phyloP scores from a whole-genome alignment of 53 echinoderm and acorn worm species.

The Apostichopus leukothele region DNA sequence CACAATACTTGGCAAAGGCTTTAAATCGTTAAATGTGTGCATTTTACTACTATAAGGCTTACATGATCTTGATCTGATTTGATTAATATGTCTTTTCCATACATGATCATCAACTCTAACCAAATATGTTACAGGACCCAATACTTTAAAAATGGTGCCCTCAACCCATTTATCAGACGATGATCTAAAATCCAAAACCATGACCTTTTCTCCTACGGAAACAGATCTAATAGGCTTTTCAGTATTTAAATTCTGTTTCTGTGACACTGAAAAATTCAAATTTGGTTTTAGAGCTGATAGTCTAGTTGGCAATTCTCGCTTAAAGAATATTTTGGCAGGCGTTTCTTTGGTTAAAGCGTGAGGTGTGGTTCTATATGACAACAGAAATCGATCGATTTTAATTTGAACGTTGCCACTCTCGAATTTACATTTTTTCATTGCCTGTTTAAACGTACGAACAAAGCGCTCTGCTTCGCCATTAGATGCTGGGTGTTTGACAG shows the following conservation, averaged over 20 bases:
- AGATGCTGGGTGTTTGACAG: constrained; percentile 43
- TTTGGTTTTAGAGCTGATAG: too few relatives aligned
- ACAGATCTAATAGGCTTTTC: not conserved
- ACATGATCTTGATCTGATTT: too few relatives aligned
- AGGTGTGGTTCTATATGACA: constrained; percentile 10
- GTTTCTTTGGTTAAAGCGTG: not conserved
- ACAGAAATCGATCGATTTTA: too few relatives aligned
- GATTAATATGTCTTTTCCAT: too few relatives aligned
- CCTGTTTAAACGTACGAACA: constrained; percentile 48
- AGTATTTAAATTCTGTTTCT: not conserved
- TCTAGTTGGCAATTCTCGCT: constrained; percentile 6
- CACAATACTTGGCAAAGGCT: too few relatives aligned
- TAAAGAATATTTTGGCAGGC: not conserved
- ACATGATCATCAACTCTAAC: too few relatives aligned
- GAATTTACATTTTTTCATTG: constrained; percentile 15
- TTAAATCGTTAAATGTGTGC: too few relatives aligned
- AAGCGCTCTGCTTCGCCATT: constrained; percentile 46
- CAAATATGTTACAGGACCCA: too few relatives aligned
- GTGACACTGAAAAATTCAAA: too few relatives aligned
- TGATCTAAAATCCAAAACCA: not conserved
- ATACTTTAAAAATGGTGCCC: too few relatives aligned
- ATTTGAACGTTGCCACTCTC: too few relatives aligned
- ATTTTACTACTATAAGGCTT: too few relatives aligned
- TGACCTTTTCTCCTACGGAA: not conserved
- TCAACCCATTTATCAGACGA: constrained; percentile 8